Evolutionary conservation across 92 coral and sea anemone species (phyloP).

Genomic region (Heteractis magnifica): DNA sequence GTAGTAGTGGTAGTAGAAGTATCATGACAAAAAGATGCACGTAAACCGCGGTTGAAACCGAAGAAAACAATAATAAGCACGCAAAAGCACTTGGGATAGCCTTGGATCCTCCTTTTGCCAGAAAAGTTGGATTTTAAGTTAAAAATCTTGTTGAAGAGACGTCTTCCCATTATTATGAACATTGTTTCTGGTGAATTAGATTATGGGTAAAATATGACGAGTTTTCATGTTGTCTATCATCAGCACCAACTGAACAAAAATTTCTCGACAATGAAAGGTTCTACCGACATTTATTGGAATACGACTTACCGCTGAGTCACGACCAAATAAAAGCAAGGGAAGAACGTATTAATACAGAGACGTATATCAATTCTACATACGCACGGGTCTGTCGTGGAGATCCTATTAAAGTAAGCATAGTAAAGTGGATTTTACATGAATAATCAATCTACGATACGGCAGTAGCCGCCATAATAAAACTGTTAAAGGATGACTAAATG

Average conservation of each 20-base stretch:
- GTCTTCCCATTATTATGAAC: no score
- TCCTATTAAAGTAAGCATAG: conserved; percentile 45
- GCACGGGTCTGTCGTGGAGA: conserved; percentile 81
- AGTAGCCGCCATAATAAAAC: background rate
- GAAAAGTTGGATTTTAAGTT: no score
- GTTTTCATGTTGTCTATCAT: background rate
- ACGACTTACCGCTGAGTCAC: conserved; percentile 40
- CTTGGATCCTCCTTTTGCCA: no score
- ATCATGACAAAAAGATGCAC: no score
- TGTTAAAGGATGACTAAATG: background rate
- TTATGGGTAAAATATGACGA: background rate
- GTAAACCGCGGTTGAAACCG: no score
- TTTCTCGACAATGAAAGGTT: conserved; percentile 64
- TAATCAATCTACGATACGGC: background rate
- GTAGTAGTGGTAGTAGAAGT: no score
- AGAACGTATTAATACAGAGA: conserved; percentile 50
- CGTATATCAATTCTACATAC: conserved; percentile 54
- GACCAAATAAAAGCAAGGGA: conserved; percentile 70
- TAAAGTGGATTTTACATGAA: no score
- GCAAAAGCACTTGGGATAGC: no score
- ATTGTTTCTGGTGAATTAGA: background rate
- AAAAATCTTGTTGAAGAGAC: no score
- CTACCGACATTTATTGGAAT: conserved; percentile 54
- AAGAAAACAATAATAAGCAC: no score
- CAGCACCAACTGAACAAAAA: conserved; percentile 62